Conservation (phyloP, 2,113 vertebrate genomes). For the Corvus moneduloides region DNA sequence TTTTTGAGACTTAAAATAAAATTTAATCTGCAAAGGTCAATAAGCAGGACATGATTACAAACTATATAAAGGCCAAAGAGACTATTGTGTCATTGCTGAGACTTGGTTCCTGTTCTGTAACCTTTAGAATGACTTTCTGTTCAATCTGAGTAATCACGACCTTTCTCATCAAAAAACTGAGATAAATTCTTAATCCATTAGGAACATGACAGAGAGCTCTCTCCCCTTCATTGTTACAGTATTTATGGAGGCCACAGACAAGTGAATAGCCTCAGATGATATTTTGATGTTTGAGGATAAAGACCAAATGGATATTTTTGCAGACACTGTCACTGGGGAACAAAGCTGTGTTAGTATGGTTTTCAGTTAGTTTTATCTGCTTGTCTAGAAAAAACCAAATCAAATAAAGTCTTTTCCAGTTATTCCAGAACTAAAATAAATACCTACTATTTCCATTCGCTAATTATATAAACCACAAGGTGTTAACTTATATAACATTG, state of each 20-base stretch:
- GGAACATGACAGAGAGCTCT: background rate
- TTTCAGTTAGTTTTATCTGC: background rate
- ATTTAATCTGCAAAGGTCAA: background rate
- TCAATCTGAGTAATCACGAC: constrained; percentile 10
- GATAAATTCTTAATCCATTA: constrained; percentile 12
- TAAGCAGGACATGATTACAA: background rate
- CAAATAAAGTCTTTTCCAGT: background rate
- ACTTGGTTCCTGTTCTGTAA: background rate
- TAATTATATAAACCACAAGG: background rate
- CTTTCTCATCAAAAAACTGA: constrained; percentile 18
- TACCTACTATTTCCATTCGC: background rate
- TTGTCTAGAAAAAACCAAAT: background rate
- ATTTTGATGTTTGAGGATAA: background rate
- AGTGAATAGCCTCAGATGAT: background rate
- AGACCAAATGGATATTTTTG: background rate
- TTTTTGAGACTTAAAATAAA: constrained; percentile 12
- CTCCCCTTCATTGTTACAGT: background rate
- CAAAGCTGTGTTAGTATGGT: background rate
- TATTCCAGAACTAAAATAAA: background rate
- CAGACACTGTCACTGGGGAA: background rate
- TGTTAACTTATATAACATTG: background rate
- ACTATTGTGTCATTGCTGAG: background rate
- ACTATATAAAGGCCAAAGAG: background rate
- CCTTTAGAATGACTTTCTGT: constrained; percentile 41
- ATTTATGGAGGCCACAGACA: background rate